Conservation (phyloP, 2,797 vertebrate genomes). For the Morus bassanus region DNA sequence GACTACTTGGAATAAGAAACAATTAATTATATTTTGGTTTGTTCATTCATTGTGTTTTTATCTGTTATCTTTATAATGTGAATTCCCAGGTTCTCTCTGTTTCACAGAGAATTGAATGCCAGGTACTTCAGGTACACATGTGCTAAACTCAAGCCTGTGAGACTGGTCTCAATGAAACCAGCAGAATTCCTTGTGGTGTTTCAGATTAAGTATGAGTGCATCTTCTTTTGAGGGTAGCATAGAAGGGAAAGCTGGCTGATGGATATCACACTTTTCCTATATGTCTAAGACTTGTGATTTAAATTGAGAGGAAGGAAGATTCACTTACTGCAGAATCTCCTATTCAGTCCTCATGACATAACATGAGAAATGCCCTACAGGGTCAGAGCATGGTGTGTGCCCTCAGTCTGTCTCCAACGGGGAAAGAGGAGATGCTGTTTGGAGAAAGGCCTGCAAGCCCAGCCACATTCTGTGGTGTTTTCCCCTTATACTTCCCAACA, state of each 20-base stretch:
- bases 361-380: neutral
- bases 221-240: neutral
- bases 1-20: neutral
- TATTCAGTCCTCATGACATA: neutral
- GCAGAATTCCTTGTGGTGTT: neutral
- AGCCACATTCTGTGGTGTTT: neutral
- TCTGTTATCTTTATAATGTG: neutral
- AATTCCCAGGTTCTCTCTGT: neutral
- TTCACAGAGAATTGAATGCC: neutral
- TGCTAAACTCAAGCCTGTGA: neutral
- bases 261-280: neutral
- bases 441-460: neutral
- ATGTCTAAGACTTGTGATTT: neutral
- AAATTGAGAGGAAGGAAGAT: neutral
- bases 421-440: neutral
- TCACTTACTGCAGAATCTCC: neutral
- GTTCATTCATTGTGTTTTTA: neutral
- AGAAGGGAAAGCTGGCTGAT: neutral
- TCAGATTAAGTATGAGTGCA: neutral
- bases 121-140: neutral
- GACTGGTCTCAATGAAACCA: neutral
- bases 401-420: accelerated
- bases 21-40: neutral
- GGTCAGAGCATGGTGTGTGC: neutral
- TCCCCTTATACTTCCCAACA: neutral